Conservation (phyloP, 2,888 invertebrate genomes). For the Gisinianus flammeolus region DNA sequence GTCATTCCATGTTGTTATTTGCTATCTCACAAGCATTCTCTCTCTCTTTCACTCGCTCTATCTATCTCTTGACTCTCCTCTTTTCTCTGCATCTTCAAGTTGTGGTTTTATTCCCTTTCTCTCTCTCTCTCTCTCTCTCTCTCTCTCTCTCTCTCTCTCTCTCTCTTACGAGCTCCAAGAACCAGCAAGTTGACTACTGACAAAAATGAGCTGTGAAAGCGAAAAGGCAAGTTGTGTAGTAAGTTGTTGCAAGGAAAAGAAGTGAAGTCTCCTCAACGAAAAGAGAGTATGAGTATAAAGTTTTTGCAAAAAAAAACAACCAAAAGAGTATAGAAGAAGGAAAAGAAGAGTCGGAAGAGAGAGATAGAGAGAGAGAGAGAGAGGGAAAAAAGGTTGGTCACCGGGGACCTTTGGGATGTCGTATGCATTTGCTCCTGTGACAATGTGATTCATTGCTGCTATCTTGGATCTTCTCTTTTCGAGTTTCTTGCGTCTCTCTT, state of each 20-base stretch:
- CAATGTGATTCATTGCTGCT: conserved; percentile 58
- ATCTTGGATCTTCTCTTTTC: conserved; percentile 43
- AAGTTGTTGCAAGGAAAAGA: background rate
- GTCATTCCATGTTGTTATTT: too few species aligned
- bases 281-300: conserved; percentile 24
- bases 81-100: background rate
- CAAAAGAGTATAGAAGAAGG: too few species aligned
- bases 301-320: conserved; percentile 40
- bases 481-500: conserved; percentile 41
- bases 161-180: conserved; percentile 19
- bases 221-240: conserved; percentile 12
- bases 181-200: background rate
- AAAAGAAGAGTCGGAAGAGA: too few species aligned
- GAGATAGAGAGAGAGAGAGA: too few species aligned
- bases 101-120: background rate
- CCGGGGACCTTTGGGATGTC: conserved; percentile 56
- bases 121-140: conserved; percentile 45
- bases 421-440: conserved; percentile 55
- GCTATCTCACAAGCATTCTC: too few species aligned
- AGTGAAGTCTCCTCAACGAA: too few species aligned
- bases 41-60: too few species aligned
- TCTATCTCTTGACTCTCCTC: background rate
- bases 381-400: conserved; percentile 46
- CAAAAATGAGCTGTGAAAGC: conserved; percentile 37
- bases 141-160: conserved; percentile 51